Base-by-base conservation (phyloP, 2,888 invertebrate genomes). In the Troides aeacus region DNA sequence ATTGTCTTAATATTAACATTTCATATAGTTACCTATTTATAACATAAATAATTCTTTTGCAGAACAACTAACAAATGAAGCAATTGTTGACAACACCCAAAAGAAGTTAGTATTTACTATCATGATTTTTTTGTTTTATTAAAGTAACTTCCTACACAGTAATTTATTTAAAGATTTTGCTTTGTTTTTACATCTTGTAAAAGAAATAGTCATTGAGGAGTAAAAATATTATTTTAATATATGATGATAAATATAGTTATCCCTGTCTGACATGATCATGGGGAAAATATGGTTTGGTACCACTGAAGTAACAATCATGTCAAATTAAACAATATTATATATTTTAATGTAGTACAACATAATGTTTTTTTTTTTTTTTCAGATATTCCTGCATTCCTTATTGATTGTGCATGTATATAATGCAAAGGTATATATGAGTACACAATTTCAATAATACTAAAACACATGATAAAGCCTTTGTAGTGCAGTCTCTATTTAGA, bases 241-340 rank as follows among this genome's bases (percentile, higher is more conserved):
- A 82, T 84, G 84, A 84, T 84, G 84, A 85, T 74, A 77, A 77
- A 72, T 78, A 79, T 76, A 83, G 85, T 85, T 85, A 85, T 85
- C 85, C 85, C 84, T 84, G 84, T 81, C 85, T 84, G 80, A 85
- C 84, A 70, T 74, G 79, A 75, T 69, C 83, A 71, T 85, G 85
- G 84, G 82, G 85, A 85, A 75, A 79, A 73, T 80, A 80, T 83
- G 84, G 83, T 84, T 82, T 85, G 84, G 84, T 85, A 84, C 77
- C 74, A 76, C 81, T 81, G 81, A 81, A 62, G 8, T 1, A 62
- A n/a, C 3, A 23, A 46, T 57, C 57, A 0, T 18, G 7, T 57
- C 1, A 61, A 61, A 62, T 24, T 5, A 17, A 50, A 10, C 39
- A 18, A 15, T 50, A 50, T 50, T 50, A 18, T 50, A 50, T 50